Base-by-base conservation (phyloP, 2,797 vertebrate genomes). In the Leptodactylus fallax region DNA sequence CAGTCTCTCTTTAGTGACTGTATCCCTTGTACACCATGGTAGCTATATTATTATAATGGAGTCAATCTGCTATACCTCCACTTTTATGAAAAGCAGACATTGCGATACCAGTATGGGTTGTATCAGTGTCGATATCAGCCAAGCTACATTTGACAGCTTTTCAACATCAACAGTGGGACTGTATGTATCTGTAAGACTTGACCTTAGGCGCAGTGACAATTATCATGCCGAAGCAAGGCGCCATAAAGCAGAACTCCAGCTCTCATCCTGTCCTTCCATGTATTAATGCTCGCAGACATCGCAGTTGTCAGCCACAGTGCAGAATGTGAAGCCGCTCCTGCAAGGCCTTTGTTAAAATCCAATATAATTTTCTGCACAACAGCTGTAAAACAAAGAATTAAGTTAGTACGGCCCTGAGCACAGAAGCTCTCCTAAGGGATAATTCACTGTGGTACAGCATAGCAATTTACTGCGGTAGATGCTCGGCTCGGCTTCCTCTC, bases 321-420 rank as follows among this genome's bases (percentile, higher is more conserved):
- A 65, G 78, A 81, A 69, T 53, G 90, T 63, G 72, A 82, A 85
- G 90, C 76, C 51, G 7, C 85, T 91, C 80, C 74, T 19, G 58
- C 72, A 65, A 83, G 14, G 81, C 55, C 51, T 90, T 27, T 67
- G 74, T 23, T 61, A 82, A 90, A 92, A 91, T 21, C 12, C 3
- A 79, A 17, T 23, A 86, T 60, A 0, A 12, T 78, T 86, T 87
- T 11, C 85, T 90, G 45, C 56, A 56, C 14, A 87, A 45, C 76
- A 91, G 87, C 88, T 91, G 89, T 90, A 92, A 92, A 92, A 85
- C 63, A 92, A 88, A 91, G 90, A 93, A 92, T 92, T 92, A 90
- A 93, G 88, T 90, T 91, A 90, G 25, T 77, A 87, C 6, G 55
- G 76, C 90, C 85, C 65, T 86, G 88, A 91, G 92, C 91, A 90